These are phyloP conservation scores for Hetaerina titia DNA, from an alignment of 2,888 invertebrate genomes.

Conservation along the genomic window DNA sequence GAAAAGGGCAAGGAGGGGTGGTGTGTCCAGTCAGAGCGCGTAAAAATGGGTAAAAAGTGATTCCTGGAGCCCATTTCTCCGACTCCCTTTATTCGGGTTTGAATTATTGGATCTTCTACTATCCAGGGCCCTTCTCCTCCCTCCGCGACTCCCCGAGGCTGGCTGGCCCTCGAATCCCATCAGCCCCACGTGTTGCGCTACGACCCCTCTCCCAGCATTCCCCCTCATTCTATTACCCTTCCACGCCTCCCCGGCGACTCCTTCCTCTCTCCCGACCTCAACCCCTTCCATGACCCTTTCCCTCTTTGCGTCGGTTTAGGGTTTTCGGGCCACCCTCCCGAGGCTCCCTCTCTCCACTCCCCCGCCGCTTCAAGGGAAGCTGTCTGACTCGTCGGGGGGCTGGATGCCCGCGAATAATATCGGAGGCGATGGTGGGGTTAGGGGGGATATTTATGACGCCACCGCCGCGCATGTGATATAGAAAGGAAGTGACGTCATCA, in stretches of 20 bases:
- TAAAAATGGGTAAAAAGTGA: background rate
- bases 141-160: too few species aligned
- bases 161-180: background rate
- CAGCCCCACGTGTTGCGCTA: background rate
- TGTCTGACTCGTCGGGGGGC: background rate
- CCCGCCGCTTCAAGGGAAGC: background rate
- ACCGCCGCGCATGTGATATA: too few species aligned
- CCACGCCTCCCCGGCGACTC: too few species aligned
- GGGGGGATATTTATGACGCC: too few species aligned
- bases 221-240: too few species aligned
- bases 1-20: background rate
- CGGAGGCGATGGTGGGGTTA: too few species aligned
- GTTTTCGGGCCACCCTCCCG: background rate
- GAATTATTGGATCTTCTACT: conserved; percentile 40
- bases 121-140: background rate
- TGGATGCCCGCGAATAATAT: too few species aligned
- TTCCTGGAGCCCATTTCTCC: conserved; percentile 27
- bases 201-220: too few species aligned
- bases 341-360: background rate
- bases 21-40: background rate
- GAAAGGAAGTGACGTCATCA: too few species aligned
- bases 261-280: too few species aligned
- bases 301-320: background rate
- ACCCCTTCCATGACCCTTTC: too few species aligned
- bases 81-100: conserved; percentile 38